A percentile compares a stretch with the other conserved stretches of the same genome.
phyloP scores from a whole-genome alignment of 2,113 vertebrate genomes.

The Pithys albifrons region DNA sequence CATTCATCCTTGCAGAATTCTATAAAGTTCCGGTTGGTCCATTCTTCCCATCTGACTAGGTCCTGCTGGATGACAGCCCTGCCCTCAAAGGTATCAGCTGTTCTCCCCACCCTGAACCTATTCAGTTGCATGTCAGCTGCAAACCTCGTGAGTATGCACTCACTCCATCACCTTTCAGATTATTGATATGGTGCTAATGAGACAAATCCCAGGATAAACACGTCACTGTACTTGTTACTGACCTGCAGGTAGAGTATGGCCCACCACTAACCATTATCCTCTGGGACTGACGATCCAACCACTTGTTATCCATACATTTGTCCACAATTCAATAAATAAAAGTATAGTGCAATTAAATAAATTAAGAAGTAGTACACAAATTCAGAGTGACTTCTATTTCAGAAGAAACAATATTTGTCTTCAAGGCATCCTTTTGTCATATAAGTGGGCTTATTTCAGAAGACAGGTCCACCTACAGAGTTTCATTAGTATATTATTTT shows the following conservation, averaged over 20 bases:
- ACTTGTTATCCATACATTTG: neutral
- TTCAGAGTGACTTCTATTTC: neutral
- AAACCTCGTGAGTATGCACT: neutral
- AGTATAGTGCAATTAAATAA: neutral
- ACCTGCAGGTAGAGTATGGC: neutral
- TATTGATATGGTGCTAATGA: neutral
- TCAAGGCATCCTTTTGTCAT: neutral
- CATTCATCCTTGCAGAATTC: neutral
- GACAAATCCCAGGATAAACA: neutral
- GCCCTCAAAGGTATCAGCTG: neutral
- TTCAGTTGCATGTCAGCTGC: neutral
- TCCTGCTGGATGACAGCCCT: neutral
- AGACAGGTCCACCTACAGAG: neutral
- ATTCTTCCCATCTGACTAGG: neutral
- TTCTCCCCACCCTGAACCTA: neutral
- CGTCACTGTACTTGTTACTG: neutral
- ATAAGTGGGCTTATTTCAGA: neutral
- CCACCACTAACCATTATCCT: neutral
- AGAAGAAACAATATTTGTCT: neutral
- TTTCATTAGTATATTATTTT: neutral
- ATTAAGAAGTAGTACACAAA: neutral
- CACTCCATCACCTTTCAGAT: neutral
- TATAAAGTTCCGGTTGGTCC: neutral
- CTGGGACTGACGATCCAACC: neutral
- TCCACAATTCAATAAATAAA: neutral